Conservation (phyloP, 2,113 vertebrate species). For the Vombatus ursinus region DNA sequence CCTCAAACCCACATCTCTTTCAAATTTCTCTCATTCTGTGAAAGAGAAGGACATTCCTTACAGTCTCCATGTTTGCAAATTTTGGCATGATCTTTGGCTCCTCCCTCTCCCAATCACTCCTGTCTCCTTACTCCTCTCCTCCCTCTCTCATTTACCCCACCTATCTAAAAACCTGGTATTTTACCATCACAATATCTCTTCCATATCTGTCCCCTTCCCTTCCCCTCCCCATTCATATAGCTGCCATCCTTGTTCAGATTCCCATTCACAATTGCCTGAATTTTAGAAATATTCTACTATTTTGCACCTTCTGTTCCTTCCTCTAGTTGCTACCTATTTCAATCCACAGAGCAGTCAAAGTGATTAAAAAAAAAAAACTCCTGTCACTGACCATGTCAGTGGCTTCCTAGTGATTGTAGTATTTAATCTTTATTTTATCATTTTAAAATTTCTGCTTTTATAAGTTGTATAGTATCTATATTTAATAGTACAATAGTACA, state of each 20-base stretch:
- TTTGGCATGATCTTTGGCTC: too few species aligned
- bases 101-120: too few species aligned
- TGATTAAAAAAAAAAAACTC: neutral
- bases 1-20: neutral
- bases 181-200: neutral
- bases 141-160: too few species aligned
- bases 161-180: neutral
- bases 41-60: too few species aligned
- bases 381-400: neutral
- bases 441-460: neutral
- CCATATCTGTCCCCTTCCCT: too few species aligned
- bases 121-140: too few species aligned
- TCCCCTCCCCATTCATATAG: neutral
- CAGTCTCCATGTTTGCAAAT: too few species aligned
- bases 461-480: neutral
- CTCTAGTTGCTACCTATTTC: neutral
- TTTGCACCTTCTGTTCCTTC: neutral
- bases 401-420: neutral
- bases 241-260: neutral
- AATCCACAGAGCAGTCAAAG: neutral
- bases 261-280: neutral
- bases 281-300: neutral
- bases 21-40: neutral
- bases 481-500: neutral
- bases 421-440: neutral